Conservation (phyloP, 2,888 invertebrate species). For the Petrophora chlorosata region DNA sequence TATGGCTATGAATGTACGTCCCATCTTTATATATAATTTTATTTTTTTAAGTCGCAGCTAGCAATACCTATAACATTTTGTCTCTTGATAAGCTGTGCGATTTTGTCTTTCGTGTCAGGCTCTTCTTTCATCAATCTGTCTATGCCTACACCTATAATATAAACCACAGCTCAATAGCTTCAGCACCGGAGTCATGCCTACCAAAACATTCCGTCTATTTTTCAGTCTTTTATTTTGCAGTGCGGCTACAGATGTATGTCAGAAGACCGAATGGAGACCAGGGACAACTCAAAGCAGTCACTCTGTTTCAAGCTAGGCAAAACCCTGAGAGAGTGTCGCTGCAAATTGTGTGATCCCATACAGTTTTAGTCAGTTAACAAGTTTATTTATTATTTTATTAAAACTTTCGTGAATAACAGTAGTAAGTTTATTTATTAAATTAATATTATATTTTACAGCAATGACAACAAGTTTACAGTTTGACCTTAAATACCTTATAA, state of each 20-base stretch:
- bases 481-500: background rate
- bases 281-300: constrained; percentile 45
- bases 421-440: background rate
- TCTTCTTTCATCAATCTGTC: no score
- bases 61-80: background rate
- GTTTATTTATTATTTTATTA: background rate
- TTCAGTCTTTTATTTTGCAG: constrained; percentile 39
- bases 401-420: no score
- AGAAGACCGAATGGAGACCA: constrained; percentile 32
- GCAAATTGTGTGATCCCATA: constrained; percentile 51
- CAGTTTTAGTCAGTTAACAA: constrained; percentile 33
- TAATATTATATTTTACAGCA: background rate
- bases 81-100: no score
- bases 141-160: no score
- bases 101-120: no score
- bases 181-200: background rate
- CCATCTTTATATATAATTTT: background rate
- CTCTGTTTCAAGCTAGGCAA: constrained; percentile 51
- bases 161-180: background rate
- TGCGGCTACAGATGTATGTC: constrained; percentile 53
- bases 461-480: background rate
- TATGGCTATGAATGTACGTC: constrained; percentile 61
- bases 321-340: constrained; percentile 57
- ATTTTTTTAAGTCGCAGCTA: background rate
- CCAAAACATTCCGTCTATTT: background rate